Conservation (phyloP, 1,140 invertebrate species). For the Ceratoteleas bidentatus region DNA sequence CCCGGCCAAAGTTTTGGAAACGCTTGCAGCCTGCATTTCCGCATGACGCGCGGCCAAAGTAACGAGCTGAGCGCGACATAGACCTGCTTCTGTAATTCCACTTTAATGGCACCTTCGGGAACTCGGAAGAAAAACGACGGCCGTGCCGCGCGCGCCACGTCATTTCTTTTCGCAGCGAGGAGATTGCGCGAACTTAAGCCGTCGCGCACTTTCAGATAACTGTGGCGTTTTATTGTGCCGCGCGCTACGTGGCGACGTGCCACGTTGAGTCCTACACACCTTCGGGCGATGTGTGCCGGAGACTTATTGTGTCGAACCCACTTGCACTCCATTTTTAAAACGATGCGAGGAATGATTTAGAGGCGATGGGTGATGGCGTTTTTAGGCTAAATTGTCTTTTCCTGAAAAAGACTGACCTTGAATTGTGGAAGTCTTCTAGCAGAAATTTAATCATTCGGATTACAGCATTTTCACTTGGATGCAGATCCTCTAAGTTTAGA, state of each 20-base stretch:
- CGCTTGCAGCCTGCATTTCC: slow-evolving; percentile 52
- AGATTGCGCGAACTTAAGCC: too few species aligned
- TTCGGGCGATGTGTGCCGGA: neutral
- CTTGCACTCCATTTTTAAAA: neutral
- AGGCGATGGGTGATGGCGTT: neutral
- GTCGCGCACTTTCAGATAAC: neutral
- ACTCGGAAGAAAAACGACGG: slow-evolving; percentile 5
- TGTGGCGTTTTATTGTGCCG: neutral
- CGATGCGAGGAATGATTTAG: neutral
- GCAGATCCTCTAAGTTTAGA: too few species aligned
- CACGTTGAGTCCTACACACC: neutral
- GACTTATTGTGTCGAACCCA: neutral
- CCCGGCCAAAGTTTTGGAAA: slow-evolving; percentile 55
- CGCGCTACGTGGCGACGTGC: too few species aligned
- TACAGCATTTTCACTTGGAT: too few species aligned
- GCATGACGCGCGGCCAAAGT: slow-evolving; percentile 48
- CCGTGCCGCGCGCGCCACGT: neutral
- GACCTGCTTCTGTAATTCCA: slow-evolving; percentile 47
- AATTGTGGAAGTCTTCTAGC: too few species aligned
- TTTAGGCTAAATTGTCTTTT: too few species aligned
- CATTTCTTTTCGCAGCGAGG: neutral
- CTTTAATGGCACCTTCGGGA: slow-evolving; percentile 43
- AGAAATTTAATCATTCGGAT: too few species aligned
- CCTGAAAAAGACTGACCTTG: too few species aligned
- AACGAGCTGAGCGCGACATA: slow-evolving; percentile 37